Evolutionary conservation across 2,888 invertebrate genomes (phyloP).

Genomic region (Prosopocoilus inquinatus): DNA sequence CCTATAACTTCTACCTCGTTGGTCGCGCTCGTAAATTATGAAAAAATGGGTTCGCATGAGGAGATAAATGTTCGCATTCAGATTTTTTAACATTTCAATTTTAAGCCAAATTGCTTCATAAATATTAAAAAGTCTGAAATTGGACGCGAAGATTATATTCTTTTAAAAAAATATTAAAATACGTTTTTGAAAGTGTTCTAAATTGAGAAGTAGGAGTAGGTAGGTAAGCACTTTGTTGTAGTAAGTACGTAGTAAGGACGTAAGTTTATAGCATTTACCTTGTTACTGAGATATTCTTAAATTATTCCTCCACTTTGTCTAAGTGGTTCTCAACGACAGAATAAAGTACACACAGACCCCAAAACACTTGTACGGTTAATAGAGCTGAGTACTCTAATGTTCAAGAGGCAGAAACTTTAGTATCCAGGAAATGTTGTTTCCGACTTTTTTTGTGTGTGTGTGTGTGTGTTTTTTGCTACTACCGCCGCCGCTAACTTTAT

Average conservation of each 20-base stretch:
- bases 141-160: no score
- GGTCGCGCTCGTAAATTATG: slow-evolving; percentile 33
- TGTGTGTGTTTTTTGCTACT: not conserved
- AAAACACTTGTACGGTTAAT: slow-evolving; percentile 31
- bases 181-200: no score
- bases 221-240: no score
- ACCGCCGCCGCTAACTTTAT: no score
- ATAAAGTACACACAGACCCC: slow-evolving; percentile 16
- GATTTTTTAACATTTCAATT: not conserved
- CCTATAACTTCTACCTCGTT: slow-evolving; percentile 39
- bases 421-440: slow-evolving; percentile 28
- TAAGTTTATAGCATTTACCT: not conserved
- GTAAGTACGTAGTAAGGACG: not conserved
- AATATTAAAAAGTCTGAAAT: no score
- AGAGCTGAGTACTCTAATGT: slow-evolving; percentile 30
- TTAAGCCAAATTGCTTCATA: no score
- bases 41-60: not conserved
- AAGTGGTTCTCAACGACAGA: slow-evolving; percentile 2
- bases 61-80: not conserved
- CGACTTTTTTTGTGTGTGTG: slow-evolving; percentile 22
- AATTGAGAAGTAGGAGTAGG: no score
- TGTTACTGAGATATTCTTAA: not conserved
- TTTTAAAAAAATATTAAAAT: no score
- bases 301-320: slow-evolving; percentile 6
- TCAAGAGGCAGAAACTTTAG: slow-evolving; percentile 30